phyloP scores from a whole-genome alignment of 2,113 vertebrate species.

The Mastomys coucha region DNA sequence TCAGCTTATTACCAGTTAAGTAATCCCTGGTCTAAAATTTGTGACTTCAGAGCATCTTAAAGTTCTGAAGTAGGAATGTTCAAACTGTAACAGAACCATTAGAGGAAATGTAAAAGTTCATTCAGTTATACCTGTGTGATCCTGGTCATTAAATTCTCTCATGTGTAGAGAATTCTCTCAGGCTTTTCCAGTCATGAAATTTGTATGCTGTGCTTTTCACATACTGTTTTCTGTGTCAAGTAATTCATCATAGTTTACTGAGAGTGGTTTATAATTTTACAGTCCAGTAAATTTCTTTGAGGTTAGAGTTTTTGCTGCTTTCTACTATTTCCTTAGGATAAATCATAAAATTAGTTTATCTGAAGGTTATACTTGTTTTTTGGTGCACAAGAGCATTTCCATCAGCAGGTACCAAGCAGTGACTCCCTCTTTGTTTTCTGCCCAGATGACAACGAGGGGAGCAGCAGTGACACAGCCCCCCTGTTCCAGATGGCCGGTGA shows the following conservation, averaged over 20 bases:
- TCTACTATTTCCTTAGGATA: constrained; percentile 12
- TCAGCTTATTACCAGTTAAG: background rate
- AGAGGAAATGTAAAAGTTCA: constrained; percentile 1
- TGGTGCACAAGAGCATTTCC: background rate
- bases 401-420: background rate
- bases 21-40: background rate
- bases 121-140: background rate
- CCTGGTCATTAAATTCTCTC: background rate
- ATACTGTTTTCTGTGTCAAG: background rate
- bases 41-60: background rate
- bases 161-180: no score
- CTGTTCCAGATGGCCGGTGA: constrained; percentile 99
- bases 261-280: background rate
- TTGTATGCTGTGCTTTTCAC: background rate
- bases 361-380: background rate
- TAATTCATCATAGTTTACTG: background rate
- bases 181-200: constrained; percentile 37
- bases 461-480: constrained; percentile 98
- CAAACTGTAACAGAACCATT: background rate
- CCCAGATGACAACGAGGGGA: constrained; percentile 98
- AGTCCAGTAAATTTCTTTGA: background rate
- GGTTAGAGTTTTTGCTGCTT: background rate
- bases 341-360: constrained; percentile 9
- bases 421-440: constrained; percentile 48
- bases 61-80: background rate